Evolutionary conservation across 2,113 vertebrate genomes (phyloP).

Genomic region (Potamarius usumacintae): DNA sequence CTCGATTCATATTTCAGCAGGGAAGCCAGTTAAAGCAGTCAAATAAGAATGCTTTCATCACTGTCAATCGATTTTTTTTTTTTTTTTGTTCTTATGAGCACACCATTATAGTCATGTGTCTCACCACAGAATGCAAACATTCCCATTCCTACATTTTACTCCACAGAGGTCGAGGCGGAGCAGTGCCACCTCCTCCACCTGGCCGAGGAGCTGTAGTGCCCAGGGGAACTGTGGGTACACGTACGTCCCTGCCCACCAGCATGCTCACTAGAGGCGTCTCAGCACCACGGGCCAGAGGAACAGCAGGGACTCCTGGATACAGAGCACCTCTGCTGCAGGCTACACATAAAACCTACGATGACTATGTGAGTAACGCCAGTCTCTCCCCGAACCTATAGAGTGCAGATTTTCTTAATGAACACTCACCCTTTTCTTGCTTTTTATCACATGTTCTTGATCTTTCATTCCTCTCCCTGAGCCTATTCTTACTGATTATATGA

Average conservation of each 20-base stretch:
- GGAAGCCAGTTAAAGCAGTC: not conserved
- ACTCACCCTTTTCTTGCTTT: not conserved
- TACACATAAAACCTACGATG: slow-evolving; percentile 87
- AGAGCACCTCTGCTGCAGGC: slow-evolving; percentile 80
- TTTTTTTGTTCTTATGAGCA: not conserved
- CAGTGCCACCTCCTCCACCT: slow-evolving; percentile 71
- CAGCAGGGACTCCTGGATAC: slow-evolving; percentile 78
- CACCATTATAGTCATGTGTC: not conserved
- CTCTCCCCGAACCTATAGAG: not conserved
- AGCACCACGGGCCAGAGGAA: slow-evolving; percentile 76
- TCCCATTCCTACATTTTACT: slow-evolving; percentile 16
- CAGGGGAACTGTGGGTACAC: slow-evolving; percentile 78
- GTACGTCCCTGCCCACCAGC: slow-evolving; percentile 78
- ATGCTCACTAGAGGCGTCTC: slow-evolving; percentile 80
- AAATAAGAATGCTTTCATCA: not conserved
- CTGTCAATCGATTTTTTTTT: not conserved
- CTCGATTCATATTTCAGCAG: not conserved
- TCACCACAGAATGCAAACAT: not conserved
- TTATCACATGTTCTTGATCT: not conserved
- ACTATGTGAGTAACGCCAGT: slow-evolving; percentile 85
- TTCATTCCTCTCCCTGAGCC: not conserved
- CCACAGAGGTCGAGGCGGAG: slow-evolving; percentile 84
- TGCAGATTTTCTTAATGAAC: not conserved
- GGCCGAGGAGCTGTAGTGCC: slow-evolving; percentile 84
- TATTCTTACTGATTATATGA: not conserved